Percentiles rank a stretch among this genome's conserved stretches.
These are phyloP conservation scores for Cyprinus carpio DNA, from an alignment of 2,113 vertebrate species.

Conservation along the genomic window DNA sequence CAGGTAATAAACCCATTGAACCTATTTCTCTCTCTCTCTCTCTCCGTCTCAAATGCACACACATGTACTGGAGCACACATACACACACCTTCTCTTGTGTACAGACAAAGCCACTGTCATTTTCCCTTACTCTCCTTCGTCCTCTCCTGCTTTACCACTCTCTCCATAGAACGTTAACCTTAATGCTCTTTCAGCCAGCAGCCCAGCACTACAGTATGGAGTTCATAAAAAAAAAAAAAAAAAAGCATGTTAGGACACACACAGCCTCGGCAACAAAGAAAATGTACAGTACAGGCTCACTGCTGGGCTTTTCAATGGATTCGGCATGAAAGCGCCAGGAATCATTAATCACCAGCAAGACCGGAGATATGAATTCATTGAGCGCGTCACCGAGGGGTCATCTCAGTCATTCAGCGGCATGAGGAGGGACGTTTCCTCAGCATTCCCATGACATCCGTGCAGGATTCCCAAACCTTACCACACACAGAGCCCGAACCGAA, in stretches of 20 bases:
- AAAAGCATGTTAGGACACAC: slow-evolving; percentile 49
- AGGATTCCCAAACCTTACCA: slow-evolving; percentile 38
- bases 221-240: slow-evolving; percentile 30
- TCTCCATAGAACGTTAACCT: slow-evolving; percentile 22
- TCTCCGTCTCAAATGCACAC: background rate
- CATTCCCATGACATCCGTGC: slow-evolving; percentile 43
- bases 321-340: slow-evolving; percentile 38
- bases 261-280: slow-evolving; percentile 29
- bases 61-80: slow-evolving; percentile 19
- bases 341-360: slow-evolving; percentile 43
- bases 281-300: slow-evolving; percentile 35
- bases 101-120: slow-evolving; percentile 27
- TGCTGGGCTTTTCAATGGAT: slow-evolving; percentile 32
- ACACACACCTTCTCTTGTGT: slow-evolving; percentile 22
- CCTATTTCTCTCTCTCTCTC: background rate
- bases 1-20: slow-evolving; percentile 41
- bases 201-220: slow-evolving; percentile 11
- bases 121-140: background rate
- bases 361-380: slow-evolving; percentile 32
- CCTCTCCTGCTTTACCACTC: slow-evolving; percentile 3
- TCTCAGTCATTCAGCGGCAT: slow-evolving; percentile 33
- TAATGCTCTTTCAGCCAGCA: background rate
- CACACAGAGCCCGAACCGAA: slow-evolving; percentile 40
- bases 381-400: slow-evolving; percentile 40
- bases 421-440: slow-evolving; percentile 21